phyloP scores from a whole-genome alignment of 2,113 vertebrate species.

The rabbit (Oryctolagus cuniculus) region mOryCun1.1 NC_091436.1:82533001-82533500 shows the following conservation, averaged over 20 bases:
- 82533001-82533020: no score
- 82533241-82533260: background rate
- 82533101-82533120: no score
- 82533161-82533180: background rate
- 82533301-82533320: slow-evolving; percentile 36
- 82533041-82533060: no score
- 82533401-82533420: slow-evolving; percentile 70
- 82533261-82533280: background rate
- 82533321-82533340: slow-evolving; percentile 61
- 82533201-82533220: background rate
- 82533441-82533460: slow-evolving; percentile 72
- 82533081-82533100: no score
- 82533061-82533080: no score
- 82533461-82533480: slow-evolving; percentile 79
- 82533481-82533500: slow-evolving; percentile 72
- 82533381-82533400: slow-evolving; percentile 56
- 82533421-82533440: slow-evolving; percentile 77
- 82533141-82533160: background rate
- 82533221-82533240: background rate
- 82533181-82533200: background rate
- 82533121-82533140: no score
- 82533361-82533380: slow-evolving; percentile 27
- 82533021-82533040: no score
- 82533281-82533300: slow-evolving; percentile 22
- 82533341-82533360: slow-evolving; percentile 24